Evolutionary conservation across 1,140 invertebrate species (phyloP).

Genomic region (Bathynomus jamesi): DNA sequence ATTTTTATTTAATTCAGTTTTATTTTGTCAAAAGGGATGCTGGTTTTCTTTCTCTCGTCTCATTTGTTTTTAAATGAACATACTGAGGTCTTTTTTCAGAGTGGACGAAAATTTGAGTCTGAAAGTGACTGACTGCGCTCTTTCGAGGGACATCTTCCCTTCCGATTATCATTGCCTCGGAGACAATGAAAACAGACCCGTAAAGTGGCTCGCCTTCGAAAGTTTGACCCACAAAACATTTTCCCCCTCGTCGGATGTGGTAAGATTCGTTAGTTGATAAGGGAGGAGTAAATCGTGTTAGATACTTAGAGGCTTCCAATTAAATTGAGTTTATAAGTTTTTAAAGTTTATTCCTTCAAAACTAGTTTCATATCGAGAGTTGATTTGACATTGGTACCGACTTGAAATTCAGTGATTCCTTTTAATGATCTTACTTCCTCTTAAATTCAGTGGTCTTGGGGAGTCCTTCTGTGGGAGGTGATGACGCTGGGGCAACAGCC

Average conservation of each 20-base stretch:
- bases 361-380: no score
- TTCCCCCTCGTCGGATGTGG: conserved; percentile 78
- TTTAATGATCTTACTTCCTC: no score
- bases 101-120: conserved; percentile 80
- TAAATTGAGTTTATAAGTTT: no score
- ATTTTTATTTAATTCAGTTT: no score
- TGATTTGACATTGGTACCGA: no score
- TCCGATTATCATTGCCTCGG: conserved; percentile 90
- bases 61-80: no score
- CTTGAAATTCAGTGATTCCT: no score
- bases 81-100: conserved; percentile 45
- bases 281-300: no score
- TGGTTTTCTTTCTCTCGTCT: no score
- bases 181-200: conserved; percentile 88
- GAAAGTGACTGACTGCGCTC: conserved; percentile 85
- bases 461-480: conserved; percentile 88
- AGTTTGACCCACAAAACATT: conserved; percentile 75
- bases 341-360: no score
- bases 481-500: conserved; percentile 80
- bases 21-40: no score
- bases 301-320: no score
- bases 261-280: conserved; percentile 48
- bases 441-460: conserved; percentile 76
- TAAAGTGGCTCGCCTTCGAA: conserved; percentile 84
- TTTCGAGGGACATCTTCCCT: conserved; percentile 86